These are phyloP conservation scores for Pollachius pollachius DNA, from an alignment of 2,113 vertebrate species.

Conservation along the genomic window DNA sequence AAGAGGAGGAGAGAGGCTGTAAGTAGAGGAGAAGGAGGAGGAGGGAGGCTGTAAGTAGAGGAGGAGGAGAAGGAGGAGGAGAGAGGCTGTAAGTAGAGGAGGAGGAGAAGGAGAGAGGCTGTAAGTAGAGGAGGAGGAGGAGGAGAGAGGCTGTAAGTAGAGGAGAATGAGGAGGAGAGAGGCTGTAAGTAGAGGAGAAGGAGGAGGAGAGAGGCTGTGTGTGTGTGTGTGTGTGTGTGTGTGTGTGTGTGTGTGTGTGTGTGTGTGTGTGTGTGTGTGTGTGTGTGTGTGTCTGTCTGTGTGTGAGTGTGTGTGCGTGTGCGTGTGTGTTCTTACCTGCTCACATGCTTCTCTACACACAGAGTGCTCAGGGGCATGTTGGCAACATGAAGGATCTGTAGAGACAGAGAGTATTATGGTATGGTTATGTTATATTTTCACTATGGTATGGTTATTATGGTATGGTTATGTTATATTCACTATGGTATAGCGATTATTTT, in stretches of 20 bases:
- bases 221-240: conserved; percentile 15
- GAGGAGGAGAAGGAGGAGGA: conserved; percentile 18
- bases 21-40: too few relatives aligned
- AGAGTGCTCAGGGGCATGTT: conserved; percentile 83
- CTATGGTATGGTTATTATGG: too few relatives aligned
- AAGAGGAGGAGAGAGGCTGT: too few relatives aligned
- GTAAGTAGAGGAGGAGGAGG: background rate
- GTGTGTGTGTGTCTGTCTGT: background rate
- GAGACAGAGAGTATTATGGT: conserved; percentile 12
- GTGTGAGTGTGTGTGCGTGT: conserved; percentile 26
- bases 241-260: too few relatives aligned
- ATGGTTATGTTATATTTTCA: too few relatives aligned
- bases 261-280: background rate
- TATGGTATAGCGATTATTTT: too few relatives aligned
- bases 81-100: too few relatives aligned
- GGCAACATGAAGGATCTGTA: conserved; percentile 90
- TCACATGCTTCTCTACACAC: conserved; percentile 94
- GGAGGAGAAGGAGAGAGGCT: background rate
- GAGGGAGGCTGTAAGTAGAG: background rate
- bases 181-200: background rate
- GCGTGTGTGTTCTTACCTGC: conserved; percentile 77
- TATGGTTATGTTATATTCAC: too few relatives aligned
- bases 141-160: background rate
- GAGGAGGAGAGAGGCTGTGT: background rate
- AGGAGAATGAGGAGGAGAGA: background rate